Conservation (phyloP, 2,113 vertebrate genomes). For the Lipotes vexillifer region DNA sequence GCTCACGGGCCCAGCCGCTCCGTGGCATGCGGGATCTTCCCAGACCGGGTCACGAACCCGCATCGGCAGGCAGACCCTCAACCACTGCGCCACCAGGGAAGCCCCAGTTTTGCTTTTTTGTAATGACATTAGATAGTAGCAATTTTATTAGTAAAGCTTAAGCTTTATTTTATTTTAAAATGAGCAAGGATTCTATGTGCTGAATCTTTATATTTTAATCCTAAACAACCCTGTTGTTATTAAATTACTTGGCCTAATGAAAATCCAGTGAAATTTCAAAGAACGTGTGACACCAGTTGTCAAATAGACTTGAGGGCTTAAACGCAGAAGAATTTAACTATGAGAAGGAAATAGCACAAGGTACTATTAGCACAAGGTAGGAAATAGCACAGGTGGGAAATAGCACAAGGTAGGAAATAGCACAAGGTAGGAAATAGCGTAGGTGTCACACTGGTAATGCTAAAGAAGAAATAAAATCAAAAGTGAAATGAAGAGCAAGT, state of each 20-base stretch:
- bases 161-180: background rate
- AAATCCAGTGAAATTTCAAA: background rate
- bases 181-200: background rate
- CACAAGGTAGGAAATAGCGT: background rate
- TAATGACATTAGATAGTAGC: conserved; percentile 8
- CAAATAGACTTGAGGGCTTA: background rate
- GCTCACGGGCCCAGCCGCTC: no score
- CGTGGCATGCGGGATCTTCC: no score
- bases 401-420: background rate
- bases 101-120: conserved; percentile 22
- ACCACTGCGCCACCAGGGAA: no score
- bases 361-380: background rate
- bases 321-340: background rate
- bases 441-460: background rate
- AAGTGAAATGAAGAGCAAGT: background rate
- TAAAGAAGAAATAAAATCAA: background rate
- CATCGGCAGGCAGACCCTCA: no score
- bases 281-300: background rate
- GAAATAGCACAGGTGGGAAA: background rate
- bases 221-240: background rate
- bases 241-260: background rate
- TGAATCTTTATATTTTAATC: background rate
- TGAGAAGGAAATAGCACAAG: background rate
- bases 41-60: no score
- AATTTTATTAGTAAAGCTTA: conserved; percentile 41